A percentile compares a stretch with the other conserved stretches of the same genome.
Evolutionary conservation across 2,888 invertebrate genomes (phyloP).

Genomic region (Leucophenga maculata): DNA sequence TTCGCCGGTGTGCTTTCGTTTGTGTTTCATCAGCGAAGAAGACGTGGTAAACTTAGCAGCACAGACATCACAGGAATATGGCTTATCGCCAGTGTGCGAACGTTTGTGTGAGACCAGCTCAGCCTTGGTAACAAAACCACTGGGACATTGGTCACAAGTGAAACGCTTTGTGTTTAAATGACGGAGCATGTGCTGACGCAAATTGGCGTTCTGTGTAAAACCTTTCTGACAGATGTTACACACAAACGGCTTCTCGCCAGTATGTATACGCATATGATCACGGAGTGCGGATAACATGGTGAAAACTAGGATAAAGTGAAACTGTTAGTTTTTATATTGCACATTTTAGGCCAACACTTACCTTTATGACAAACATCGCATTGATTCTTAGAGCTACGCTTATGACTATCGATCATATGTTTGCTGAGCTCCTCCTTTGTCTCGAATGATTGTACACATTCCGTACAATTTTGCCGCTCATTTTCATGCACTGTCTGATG

Average conservation of each 20-base stretch:
- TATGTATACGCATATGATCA: conserved; percentile 76
- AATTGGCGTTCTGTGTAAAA: conserved; percentile 77
- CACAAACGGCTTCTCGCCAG: conserved; percentile 76
- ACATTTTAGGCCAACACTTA: conserved; percentile 33
- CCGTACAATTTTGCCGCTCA: conserved; percentile 57
- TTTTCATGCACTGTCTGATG: conserved; percentile 72
- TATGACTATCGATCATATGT: conserved; percentile 73
- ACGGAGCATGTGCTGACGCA: conserved; percentile 75
- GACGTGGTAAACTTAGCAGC: conserved; percentile 76
- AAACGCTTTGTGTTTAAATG: conserved; percentile 74
- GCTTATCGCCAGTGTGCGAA: conserved; percentile 77
- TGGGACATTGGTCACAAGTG: conserved; percentile 72
- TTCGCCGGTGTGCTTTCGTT: conserved; percentile 76
- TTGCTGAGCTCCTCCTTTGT: conserved; percentile 72
- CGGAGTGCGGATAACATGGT: conserved; percentile 76
- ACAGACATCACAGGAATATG: conserved; percentile 76
- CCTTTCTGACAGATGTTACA: conserved; percentile 75
- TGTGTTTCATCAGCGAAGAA: conserved; percentile 76
- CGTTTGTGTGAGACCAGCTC: conserved; percentile 75
- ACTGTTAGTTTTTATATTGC: neutral
- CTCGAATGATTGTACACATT: conserved; percentile 72
- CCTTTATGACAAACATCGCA: conserved; percentile 71
- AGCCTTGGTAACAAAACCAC: conserved; percentile 72
- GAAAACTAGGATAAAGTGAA: conserved; percentile 61
- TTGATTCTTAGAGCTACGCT: conserved; percentile 73